Evolutionary conservation across 2,888 invertebrate genomes (phyloP), one percentile per base, ranked within the genome.

Genomic region (Catocala nupta): DNA sequence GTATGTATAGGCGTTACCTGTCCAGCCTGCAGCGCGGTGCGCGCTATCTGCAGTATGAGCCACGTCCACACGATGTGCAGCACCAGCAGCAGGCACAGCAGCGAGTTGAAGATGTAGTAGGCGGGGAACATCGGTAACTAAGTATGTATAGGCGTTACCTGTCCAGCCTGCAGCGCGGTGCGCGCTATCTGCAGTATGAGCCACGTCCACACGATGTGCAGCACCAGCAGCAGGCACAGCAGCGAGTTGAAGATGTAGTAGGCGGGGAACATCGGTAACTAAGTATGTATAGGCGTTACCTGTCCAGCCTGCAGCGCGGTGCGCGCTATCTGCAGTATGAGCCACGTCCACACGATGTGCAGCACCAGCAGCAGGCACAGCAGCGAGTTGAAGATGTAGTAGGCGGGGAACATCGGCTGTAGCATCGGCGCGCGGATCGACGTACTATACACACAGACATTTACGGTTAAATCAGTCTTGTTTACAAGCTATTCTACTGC

Each of bases 41-140:
- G 96, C 1, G 97, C 98, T 76, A 99, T 97, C 94, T 97, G 97
- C 78, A 99, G 93, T 78, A 99, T 99, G 85, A 99, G 96, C 93
- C 97, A 98, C 34, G 99, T 99, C 99, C 99, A 99, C 83, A 98
- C 96, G 52, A 97, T 94, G 88, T 99, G 99, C 59, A 99, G 95
- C 39, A 96, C 87, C 57, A 98, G 94, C 62, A 99, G 95, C 78
- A 98, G 92, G 70, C 96, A 95, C 61, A 99, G 95, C 84, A 99
- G 95, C 50, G 96, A 95, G 94, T 99, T 98, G 93, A 99, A 98
- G 83, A 99, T 97, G 90, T 98, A 98, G 92, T 98, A 98, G 34
- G 98, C 98, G 57, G 98, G 97, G 92, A 98, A 98, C 97, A 98
- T 97, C 52, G 97, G 97, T 25, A 49, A 50, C 10, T 33, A 33